phyloP scores from a whole-genome alignment of 2,888 invertebrate species.

The Drosophila dives region DNA sequence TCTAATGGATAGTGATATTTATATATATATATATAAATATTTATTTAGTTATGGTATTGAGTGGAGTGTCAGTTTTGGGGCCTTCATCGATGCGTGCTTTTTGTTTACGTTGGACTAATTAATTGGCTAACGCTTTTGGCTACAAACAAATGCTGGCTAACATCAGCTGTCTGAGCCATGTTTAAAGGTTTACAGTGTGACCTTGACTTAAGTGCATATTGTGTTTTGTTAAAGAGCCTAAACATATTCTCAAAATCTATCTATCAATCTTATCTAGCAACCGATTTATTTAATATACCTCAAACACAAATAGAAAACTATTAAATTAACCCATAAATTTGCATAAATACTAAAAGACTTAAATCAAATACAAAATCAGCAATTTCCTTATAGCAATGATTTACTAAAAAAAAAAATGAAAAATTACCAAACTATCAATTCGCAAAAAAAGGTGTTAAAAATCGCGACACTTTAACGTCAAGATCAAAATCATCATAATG shows the following conservation, averaged over 20 bases:
- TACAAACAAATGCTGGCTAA: slow-evolving; percentile 14
- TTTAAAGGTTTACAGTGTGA: neutral
- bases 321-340: slow-evolving; percentile 24
- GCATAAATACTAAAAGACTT: slow-evolving; percentile 23
- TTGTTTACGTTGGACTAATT: slow-evolving; percentile 7
- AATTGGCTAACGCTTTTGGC: slow-evolving; percentile 15
- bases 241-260: neutral
- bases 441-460: slow-evolving; percentile 40
- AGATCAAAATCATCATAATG: slow-evolving; percentile 53
- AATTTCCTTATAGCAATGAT: slow-evolving; percentile 49
- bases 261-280: neutral
- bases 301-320: slow-evolving; percentile 10
- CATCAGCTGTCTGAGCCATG: neutral
- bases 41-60: slow-evolving; percentile 23
- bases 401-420: neutral
- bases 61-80: neutral
- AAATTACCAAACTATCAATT: slow-evolving; percentile 27
- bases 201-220: slow-evolving; percentile 2
- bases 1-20: neutral
- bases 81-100: slow-evolving; percentile 24
- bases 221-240: neutral
- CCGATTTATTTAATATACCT: slow-evolving; percentile 1
- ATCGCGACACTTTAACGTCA: slow-evolving; percentile 36
- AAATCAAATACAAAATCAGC: slow-evolving; percentile 3
- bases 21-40: neutral